phyloP scores from a whole-genome alignment of 2,113 vertebrate genomes.

The Mirounga angustirostris region DNA sequence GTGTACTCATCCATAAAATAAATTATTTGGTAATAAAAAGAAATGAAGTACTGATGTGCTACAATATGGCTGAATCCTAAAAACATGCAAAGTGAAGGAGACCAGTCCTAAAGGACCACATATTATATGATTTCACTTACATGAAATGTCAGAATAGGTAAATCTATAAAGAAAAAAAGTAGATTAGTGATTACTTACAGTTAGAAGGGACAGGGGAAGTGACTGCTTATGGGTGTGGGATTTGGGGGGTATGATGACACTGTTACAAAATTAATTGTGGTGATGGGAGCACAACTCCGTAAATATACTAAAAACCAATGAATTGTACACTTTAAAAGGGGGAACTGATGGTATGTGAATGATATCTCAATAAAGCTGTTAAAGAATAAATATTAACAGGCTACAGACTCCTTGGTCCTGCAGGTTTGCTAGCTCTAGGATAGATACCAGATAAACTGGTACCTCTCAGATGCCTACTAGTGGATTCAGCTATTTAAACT shows the following conservation, averaged over 20 bases:
- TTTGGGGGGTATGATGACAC: neutral
- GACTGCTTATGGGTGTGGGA: neutral
- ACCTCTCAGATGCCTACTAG: neutral
- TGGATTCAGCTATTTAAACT: neutral
- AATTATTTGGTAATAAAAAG: neutral
- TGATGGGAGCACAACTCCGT: neutral
- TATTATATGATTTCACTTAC: neutral
- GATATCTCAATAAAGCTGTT: slow-evolving; percentile 13
- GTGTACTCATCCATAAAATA: neutral
- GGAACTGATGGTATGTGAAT: neutral
- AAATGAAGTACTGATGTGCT: neutral
- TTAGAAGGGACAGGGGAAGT: neutral
- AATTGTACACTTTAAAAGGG: neutral
- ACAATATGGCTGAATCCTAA: neutral
- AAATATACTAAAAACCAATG: neutral
- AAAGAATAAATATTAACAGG: neutral
- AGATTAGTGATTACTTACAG: neutral
- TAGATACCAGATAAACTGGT: neutral
- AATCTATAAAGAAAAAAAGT: neutral
- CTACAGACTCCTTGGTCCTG: neutral
- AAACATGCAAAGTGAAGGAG: neutral
- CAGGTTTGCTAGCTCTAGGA: neutral
- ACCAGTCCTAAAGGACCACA: neutral
- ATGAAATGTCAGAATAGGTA: neutral
- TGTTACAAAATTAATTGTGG: neutral